Evolutionary conservation across 2,888 invertebrate species (phyloP), one percentile per base, ranked within the genome.

Genomic region (Laspeyria flexula): DNA sequence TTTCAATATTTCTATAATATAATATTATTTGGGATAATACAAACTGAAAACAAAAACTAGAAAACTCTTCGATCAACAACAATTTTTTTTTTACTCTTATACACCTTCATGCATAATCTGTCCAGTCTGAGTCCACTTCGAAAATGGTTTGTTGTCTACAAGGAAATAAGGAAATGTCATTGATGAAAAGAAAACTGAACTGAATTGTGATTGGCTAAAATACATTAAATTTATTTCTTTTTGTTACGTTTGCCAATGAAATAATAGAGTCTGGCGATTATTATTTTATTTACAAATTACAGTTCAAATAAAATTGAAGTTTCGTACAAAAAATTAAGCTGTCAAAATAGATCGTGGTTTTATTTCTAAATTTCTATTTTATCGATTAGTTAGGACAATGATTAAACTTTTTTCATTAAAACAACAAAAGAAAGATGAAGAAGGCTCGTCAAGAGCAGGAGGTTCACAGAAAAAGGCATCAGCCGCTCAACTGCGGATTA

Each of bases 361-460:
- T 79, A 81, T 78, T 82, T 79, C 75, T 77, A 76, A 63, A 85
- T 85, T 88, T 86, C 77, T 81, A 83, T 85, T 83, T 80, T 82
- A 84, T 82, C 77, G 83, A 86, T 85, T 85, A 86, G 85, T 81
- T 88, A 91, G 85, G 87, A 92, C 84, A 86, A 99, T 99, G 99
- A 98, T 99, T 90, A 99, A 98, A 95, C 94, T 99, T 93, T 99
- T 99, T 94, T 98, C 99, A 72, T 93, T 99, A 85, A 99, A 99
- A 93, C 98, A 99, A 94, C 98, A 99, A 93, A 98, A 98, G 94
- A 99, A 99, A 94, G 98, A 99, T 94, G 98, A 97, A 81, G 97
- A 97, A 88, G 95, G 96, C 73, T 95, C 94, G 62, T 84, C 93
- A 57, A 84, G 92, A 79, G 89, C 90, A 60, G 92, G 92, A 55